These are phyloP conservation scores for Holothuria leucospilota DNA, from an alignment of 53 echinoderm and acorn worm species.

Conservation along the genomic window DNA sequence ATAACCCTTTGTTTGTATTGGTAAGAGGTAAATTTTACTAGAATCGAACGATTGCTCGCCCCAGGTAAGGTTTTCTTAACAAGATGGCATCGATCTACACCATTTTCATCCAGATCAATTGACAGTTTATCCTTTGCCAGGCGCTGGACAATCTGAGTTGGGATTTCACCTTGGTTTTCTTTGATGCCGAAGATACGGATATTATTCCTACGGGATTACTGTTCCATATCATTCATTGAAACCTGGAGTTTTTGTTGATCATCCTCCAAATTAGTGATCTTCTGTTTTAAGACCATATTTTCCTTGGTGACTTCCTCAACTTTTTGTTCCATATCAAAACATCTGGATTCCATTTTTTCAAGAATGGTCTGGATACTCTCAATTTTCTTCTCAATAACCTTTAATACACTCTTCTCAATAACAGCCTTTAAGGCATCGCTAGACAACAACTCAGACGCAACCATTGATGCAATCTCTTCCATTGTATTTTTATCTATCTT, in stretches of 20 bases:
- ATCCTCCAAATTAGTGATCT: not conserved
- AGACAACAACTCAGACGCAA: not conserved
- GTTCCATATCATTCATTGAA: not conserved
- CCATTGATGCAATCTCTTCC: not conserved
- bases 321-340: constrained; percentile 12
- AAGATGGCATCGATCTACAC: not conserved
- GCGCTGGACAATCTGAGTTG: not conserved
- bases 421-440: not conserved
- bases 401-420: constrained; percentile 4
- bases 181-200: constrained; percentile 30
- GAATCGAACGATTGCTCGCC: not conserved
- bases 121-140: constrained; percentile 3
- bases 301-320: not conserved
- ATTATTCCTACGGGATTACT: constrained; percentile 21
- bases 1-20: not conserved
- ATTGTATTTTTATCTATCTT: not conserved
- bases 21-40: constrained; percentile 20
- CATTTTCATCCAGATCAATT: constrained; percentile 3
- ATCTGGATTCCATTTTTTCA: constrained; percentile 13
- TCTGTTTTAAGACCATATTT: not conserved
- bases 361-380: not conserved
- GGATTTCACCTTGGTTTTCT: constrained; percentile 13
- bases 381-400: constrained; percentile 1
- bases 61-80: not conserved
- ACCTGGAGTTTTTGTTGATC: not conserved